Percentiles rank a stretch among this genome's conserved stretches.
These are phyloP conservation scores for Sphaeramia orbicularis DNA, from an alignment of 2,797 vertebrate genomes.

Conservation along the genomic window DNA sequence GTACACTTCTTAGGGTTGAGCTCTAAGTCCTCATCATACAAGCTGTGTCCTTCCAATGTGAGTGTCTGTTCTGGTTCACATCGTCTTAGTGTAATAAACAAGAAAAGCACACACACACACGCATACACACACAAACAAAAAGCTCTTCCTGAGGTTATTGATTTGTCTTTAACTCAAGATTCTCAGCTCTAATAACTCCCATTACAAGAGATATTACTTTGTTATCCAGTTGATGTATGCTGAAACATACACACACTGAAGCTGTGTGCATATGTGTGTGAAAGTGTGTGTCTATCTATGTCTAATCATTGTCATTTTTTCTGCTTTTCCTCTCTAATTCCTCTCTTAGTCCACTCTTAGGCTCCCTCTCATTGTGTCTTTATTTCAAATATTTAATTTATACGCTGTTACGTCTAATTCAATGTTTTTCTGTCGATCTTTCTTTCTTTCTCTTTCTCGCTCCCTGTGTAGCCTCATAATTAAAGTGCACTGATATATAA, in stretches of 20 bases:
- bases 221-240: slow-evolving; percentile 10
- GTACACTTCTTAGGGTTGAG: no score
- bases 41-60: no score
- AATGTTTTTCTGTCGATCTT: slow-evolving; percentile 50
- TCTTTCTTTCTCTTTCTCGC: slow-evolving; percentile 45
- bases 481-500: slow-evolving; percentile 98
- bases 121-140: not conserved
- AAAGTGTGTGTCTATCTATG: slow-evolving; percentile 1
- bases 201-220: not conserved
- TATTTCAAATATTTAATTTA: slow-evolving; percentile 74
- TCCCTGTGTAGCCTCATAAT: slow-evolving; percentile 85
- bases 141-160: slow-evolving; percentile 20
- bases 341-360: slow-evolving; percentile 36
- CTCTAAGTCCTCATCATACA: no score
- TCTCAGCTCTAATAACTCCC: slow-evolving; percentile 4
- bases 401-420: slow-evolving; percentile 59
- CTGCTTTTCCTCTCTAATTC: slow-evolving; percentile 23
- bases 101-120: not conserved
- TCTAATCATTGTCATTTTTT: slow-evolving; percentile 29
- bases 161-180: slow-evolving; percentile 26
- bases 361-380: slow-evolving; percentile 61
- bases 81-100: no score
- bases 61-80: no score
- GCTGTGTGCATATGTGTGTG: not conserved
- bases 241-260: not conserved